Conservation (phyloP, 64 coral and sea anemone species). For the Porites australiensis region DNA sequence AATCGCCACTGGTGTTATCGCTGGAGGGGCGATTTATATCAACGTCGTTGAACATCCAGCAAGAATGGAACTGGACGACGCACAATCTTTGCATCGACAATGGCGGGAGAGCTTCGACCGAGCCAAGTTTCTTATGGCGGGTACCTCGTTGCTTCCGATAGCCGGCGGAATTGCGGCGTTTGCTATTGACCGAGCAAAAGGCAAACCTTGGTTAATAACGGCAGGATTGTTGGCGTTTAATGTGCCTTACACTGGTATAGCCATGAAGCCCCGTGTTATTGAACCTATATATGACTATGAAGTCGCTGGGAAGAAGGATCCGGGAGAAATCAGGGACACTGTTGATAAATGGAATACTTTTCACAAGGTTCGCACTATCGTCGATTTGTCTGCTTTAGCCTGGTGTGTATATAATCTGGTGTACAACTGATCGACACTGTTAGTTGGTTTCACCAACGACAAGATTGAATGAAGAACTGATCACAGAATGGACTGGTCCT, state of each 20-base stretch:
- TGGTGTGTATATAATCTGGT: slow-evolving; percentile 61
- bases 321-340: slow-evolving; percentile 45
- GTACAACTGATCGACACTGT: slow-evolving; percentile 20
- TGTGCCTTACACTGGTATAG: slow-evolving; percentile 41
- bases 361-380: slow-evolving; percentile 50
- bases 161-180: slow-evolving; percentile 44
- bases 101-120: slow-evolving; percentile 49
- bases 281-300: slow-evolving; percentile 50
- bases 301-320: slow-evolving; percentile 43
- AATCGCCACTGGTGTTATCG: slow-evolving; percentile 49
- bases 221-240: slow-evolving; percentile 54
- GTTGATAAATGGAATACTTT: slow-evolving; percentile 53
- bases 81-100: slow-evolving; percentile 41
- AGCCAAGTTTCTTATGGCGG: slow-evolving; percentile 50
- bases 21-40: slow-evolving; percentile 63
- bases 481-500: no score
- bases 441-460: not conserved
- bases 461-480: not conserved
- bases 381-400: slow-evolving; percentile 45
- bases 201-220: slow-evolving; percentile 47
- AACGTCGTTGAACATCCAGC: slow-evolving; percentile 65
- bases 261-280: slow-evolving; percentile 44
- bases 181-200: slow-evolving; percentile 45
- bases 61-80: slow-evolving; percentile 58
- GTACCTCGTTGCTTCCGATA: slow-evolving; percentile 55